Conservation (phyloP, 2,113 vertebrate genomes). For the Phyllopteryx taeniolatus region DNA sequence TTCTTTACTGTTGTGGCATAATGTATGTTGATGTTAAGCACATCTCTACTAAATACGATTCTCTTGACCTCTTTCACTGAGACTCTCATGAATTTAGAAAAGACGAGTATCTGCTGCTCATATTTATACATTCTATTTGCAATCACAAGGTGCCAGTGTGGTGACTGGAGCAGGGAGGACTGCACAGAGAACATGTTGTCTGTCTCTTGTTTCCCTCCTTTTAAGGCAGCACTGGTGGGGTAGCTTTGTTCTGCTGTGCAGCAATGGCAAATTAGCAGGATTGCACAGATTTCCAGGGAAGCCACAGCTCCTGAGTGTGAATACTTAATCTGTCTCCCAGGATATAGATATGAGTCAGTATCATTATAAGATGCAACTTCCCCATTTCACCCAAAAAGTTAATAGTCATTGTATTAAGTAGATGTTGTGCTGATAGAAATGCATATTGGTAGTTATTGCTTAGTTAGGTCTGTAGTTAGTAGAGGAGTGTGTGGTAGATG, state of each 20-base stretch:
- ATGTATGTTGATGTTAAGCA: not conserved
- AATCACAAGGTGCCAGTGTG: conserved; percentile 15
- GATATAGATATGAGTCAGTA: not conserved
- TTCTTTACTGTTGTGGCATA: not conserved
- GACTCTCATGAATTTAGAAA: not conserved
- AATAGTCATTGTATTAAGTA: not conserved
- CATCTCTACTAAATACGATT: not conserved
- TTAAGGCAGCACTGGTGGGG: conserved; percentile 62
- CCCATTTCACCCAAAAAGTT: not conserved
- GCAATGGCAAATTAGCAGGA: conserved; percentile 22
- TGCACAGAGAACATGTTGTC: conserved; percentile 35
- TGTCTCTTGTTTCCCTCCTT: conserved; percentile 61
- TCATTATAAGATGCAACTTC: too few relatives aligned
- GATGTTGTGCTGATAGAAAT: too few relatives aligned
- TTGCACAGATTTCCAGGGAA: conserved; percentile 9
- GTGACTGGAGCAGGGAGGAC: conserved; percentile 28
- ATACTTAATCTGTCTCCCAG: not conserved
- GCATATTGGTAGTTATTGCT: too few relatives aligned
- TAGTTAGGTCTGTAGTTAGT: too few relatives aligned
- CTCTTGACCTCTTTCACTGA: not conserved
- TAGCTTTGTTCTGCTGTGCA: conserved; percentile 37
- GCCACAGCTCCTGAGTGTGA: not conserved
- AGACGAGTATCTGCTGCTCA: not conserved
- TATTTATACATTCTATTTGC: not conserved
- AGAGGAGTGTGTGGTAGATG: too few relatives aligned